Base-by-base conservation (phyloP, 2,797 vertebrate species). In the Xenopus petersii region DNA sequence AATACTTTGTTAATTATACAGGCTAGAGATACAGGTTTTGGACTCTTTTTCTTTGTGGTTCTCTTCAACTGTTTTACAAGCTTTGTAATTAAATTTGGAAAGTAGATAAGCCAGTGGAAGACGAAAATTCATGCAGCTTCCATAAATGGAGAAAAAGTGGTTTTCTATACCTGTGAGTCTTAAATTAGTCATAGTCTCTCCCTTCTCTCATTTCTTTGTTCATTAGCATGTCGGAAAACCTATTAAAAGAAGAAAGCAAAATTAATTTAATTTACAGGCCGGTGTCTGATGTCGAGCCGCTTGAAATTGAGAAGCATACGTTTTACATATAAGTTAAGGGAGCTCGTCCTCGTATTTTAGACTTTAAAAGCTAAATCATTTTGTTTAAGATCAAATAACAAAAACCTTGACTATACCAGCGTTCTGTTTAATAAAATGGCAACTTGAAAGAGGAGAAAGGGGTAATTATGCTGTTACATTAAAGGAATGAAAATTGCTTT, bases 241-340 rank as follows among this genome's bases (percentile, higher is more conserved):
- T 74, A 79, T 79, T 79, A 79, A 79, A 79, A 79, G 77, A 79
- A 79, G 77, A 79, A 79, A 79, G 77, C 71, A 74, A 79, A 79
- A 79, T 79, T 79, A 79, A 79, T 79, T 79, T 74, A 68, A 79
- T 79, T 79, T 74, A 67, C 60, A 62, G 71, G 62, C 71, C 26
- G 47, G 66, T 67, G 61, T 79, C 77, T 79, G 77, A 79, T 79
- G 77, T 79, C 61, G 65, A 30, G 55, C 30, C 47, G 71, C 76
- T 78, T 78, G 77, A 79, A 79, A 79, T 79, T 74, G 77, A 79
- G 71, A 79, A 66, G 77, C 62, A 70, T 67, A 61, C 64, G 71
- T 67, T 70, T 70, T n/a, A 59, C 67, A 12, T 65, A 73, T 51
- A 70, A 74, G 66, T 74, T 74, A 74, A 74, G 71, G 61, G 46